Conservation (phyloP, 2,113 vertebrate genomes). For the Blennius ocellaris region DNA sequence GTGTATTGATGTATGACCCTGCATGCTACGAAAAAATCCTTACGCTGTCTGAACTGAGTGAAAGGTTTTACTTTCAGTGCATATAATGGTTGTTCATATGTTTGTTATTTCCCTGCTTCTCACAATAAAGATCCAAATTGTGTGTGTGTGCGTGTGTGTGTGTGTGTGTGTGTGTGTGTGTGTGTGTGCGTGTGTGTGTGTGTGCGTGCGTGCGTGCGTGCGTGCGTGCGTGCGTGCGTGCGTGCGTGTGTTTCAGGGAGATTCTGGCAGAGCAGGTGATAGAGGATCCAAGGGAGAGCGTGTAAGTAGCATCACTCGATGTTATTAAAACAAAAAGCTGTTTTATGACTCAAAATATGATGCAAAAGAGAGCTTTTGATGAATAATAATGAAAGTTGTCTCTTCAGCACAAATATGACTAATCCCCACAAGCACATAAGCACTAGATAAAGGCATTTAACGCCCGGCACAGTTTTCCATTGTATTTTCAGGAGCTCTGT, state of each 20-base stretch:
- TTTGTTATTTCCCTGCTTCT: background rate
- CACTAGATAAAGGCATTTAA: constrained; percentile 64
- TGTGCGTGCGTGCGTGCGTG: too few relatives aligned
- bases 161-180: too few relatives aligned
- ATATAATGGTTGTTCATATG: constrained; percentile 3
- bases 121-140: background rate
- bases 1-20: background rate
- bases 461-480: constrained; percentile 49
- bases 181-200: too few relatives aligned
- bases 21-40: constrained; percentile 14
- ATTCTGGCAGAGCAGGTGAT: constrained; percentile 89
- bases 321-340: constrained; percentile 27
- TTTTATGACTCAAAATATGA: constrained; percentile 41
- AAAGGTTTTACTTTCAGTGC: constrained; percentile 19
- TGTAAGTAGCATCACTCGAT: constrained; percentile 79
- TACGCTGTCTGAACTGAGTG: background rate
- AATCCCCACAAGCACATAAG: constrained; percentile 66
- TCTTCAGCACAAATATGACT: constrained; percentile 63
- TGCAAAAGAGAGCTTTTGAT: constrained; percentile 40
- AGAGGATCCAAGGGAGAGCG: constrained; percentile 98
- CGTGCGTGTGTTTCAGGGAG: constrained; percentile 83
- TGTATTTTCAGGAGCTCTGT: constrained; percentile 62
- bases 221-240: background rate
- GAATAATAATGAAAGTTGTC: constrained; percentile 64
- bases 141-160: too few relatives aligned